These are phyloP conservation scores for Ridgeia piscesae DNA, from an alignment of 1,140 invertebrate genomes.

Conservation along the genomic window DNA sequence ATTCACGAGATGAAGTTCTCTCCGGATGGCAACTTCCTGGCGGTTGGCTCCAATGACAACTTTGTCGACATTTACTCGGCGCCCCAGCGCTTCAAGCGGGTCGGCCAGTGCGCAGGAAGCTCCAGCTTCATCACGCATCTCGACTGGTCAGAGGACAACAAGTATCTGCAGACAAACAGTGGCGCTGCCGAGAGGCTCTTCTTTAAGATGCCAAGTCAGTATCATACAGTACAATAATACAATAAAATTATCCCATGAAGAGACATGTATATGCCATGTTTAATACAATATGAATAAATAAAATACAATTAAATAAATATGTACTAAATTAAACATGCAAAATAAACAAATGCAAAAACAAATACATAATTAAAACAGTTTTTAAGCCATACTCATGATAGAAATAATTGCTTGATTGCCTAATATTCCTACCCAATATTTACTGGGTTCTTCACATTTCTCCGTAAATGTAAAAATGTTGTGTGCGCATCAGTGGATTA, in stretches of 20 bases:
- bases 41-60: conserved; percentile 58
- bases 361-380: too few species aligned
- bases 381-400: too few species aligned
- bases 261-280: too few species aligned
- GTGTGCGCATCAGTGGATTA: too few species aligned
- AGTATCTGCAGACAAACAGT: conserved; percentile 56
- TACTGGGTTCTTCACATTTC: neutral
- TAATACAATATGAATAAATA: too few species aligned
- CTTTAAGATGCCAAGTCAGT: conserved; percentile 53
- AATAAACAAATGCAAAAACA: too few species aligned
- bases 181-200: conserved; percentile 53
- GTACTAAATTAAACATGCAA: too few species aligned
- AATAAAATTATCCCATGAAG: too few species aligned
- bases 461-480: neutral
- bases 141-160: conserved; percentile 58
- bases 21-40: conserved; percentile 54
- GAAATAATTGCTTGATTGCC: too few species aligned
- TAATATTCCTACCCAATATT: too few species aligned
- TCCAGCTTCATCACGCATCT: conserved; percentile 58
- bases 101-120: conserved; percentile 52
- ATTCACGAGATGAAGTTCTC: conserved; percentile 59
- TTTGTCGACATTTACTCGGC: conserved; percentile 56
- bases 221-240: too few species aligned
- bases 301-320: too few species aligned
- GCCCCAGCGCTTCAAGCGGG: conserved; percentile 50